Base-by-base conservation (phyloP, 2,888 invertebrate genomes). In the Rhagophthalmus giganteus region DNA sequence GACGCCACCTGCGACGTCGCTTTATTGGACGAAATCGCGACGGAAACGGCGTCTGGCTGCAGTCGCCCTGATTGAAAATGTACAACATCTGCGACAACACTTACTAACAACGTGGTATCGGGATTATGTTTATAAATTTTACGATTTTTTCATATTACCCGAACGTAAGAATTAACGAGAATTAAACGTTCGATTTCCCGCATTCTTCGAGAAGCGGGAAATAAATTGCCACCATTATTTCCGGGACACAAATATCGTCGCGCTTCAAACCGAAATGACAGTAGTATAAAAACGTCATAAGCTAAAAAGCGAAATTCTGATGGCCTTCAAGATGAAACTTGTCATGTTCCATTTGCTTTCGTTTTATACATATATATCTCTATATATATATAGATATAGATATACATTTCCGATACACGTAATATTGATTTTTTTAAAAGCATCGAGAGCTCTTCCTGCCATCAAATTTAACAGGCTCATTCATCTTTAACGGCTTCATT, bases 1-100 rank as follows among this genome's bases (percentile, higher is more conserved):
- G 52, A 42, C 48, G 45, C 57, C 57, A 57, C 54, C 57, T 57
- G 57, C 51, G 54, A 46, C 57, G 16, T 13, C 25, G 42, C 44
- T 54, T 54, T 56, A 56, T 56, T 56, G 56, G 50, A 54, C 50
- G 45, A 37, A 39, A 35, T 48, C 54, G 50, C 46, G 53, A 45
- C 50, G 55, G 38, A 25, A 32, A 26, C 34, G 39, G 34, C 39
- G 45, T 16, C 42, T 31, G 20, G 25, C 16, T 31, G 16, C 2
- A 16, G 9, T 33, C 41, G 12, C 12, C 4, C 37, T 31, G 51
- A 51, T 51, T 45, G 51, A 45, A 45, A 45, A 30, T 42, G 27
- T 39, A 46, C 39, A 35, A 37, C 51, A 42, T 35, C 38, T 45
- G 51, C 27, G 51, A 31, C 50, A 41, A 35, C 32, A 30, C 15